Conservation (phyloP, 92 coral and sea anemone species). For the Bergia sp. region DNA sequence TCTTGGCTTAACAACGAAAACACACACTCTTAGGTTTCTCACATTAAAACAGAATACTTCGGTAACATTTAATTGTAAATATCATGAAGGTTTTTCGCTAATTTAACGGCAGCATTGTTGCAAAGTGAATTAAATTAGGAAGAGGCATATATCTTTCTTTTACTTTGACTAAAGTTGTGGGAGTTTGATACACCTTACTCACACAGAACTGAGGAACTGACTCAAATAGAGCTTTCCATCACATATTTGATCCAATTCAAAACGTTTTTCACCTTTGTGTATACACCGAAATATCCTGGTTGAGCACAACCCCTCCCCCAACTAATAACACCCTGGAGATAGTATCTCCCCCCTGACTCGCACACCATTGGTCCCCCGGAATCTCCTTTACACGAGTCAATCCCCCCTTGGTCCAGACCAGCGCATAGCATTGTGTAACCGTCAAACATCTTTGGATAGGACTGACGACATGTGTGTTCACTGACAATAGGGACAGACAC, state of each 20-base stretch:
- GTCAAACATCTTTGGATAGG: background rate
- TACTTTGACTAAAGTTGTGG: no score
- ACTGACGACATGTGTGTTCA: background rate
- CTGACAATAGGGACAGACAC: background rate
- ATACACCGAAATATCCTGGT: slow-evolving; percentile 55
- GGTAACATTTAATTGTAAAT: no score
- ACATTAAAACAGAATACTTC: no score
- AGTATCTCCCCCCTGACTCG: slow-evolving; percentile 47
- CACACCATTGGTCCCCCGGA: slow-evolving; percentile 74
- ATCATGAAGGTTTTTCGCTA: no score
- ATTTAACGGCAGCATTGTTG: no score
- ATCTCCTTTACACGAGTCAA: slow-evolving; percentile 68
- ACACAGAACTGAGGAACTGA: no score
- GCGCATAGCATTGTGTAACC: slow-evolving; percentile 50
- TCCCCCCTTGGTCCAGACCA: slow-evolving; percentile 53
- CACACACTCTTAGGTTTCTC: no score
- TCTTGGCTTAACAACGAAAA: no score
- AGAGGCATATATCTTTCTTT: no score
- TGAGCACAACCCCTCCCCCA: slow-evolving; percentile 62
- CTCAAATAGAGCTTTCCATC: background rate
- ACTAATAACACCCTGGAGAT: slow-evolving; percentile 60
- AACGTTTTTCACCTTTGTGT: slow-evolving; percentile 38
- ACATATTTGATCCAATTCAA: slow-evolving; percentile 24
- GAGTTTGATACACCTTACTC: no score
- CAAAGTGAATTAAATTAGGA: no score